Evolutionary conservation across 2,113 vertebrate genomes (phyloP), one percentile per base, ranked within the genome.

Genomic region (Scortum barcoo): DNA sequence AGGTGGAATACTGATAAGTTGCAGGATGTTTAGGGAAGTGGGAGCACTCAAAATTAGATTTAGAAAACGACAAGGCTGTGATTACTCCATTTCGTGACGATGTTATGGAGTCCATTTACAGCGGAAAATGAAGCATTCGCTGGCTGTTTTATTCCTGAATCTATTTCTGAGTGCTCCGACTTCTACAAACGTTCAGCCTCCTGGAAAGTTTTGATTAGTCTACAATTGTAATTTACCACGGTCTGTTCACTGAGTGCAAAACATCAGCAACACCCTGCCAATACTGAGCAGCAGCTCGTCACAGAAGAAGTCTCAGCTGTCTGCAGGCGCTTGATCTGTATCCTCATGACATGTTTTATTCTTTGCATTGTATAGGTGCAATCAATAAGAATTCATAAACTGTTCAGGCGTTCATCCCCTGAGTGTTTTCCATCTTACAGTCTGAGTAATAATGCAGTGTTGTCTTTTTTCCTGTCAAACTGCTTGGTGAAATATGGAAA

Each of bases 131-230:
- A 78, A 62, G 20, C 1, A n/a, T 20, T 53, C 2, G 1, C 24
- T 2, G 3, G 13, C n/a, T n/a, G 28, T 19, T 66, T 28, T 33
- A 11, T 16, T 28, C 48, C 19, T 81, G 2, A 75, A 63, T 79
- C 13, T 24, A 0, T 70, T 61, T 40, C 14, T 60, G 40, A 76
- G 54, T 53, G 69, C 69, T 53, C 72, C 9, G 17, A 22, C 22
- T 38, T 54, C 3, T 4, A 24, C 66, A 62, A 72, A 67, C 56
- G 46, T 65, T 72, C n/a, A 46, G 11, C 36, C 62, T 46, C 5
- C 30, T 36, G 53, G 10, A 83, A 73, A 69, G 42, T 46, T 83
- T 69, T 65, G 68, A 78, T 86, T 72, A 48, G 22, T 30, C n/a
- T 30, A 22, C 61, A 56, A 36, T 5, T 75, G 71, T 28, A 67